Evolutionary conservation across 2,888 invertebrate genomes (phyloP), one percentile per base, ranked within the genome.

Genomic region (Eledona agricola): DNA sequence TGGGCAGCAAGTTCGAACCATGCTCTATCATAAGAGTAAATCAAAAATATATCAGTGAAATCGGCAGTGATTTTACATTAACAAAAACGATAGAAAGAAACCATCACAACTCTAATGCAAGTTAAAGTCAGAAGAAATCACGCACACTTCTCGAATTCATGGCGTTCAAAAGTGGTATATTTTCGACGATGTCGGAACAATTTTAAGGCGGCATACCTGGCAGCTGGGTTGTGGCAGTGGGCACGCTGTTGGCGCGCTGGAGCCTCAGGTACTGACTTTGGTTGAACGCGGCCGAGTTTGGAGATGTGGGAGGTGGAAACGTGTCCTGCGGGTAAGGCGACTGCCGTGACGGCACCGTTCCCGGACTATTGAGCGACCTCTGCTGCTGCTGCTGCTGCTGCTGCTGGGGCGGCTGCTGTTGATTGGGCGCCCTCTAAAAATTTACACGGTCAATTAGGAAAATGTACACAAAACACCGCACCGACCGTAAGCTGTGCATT

Each of bases 401-500:
- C 19, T 81, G 77, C 65, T 70, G 68, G 38, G 61, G 61, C 23
- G 65, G 65, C 16, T 46, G 47, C n/a, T 17, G 42, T 11, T 55
- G 58, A 20, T 31, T 46, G 9, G 69, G 62, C 19, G 69, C 62
- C 63, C 68, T 66, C 67, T 70, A 65, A 62, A 61, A 64, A 60
- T 62, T 62, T 55, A 59, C 57, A 56, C 61, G 55, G 55, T 62
- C n/a, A n/a, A n/a, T n/a, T n/a, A n/a, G n/a, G 19, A 19, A 5
- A 26, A 11, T 10, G 11, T 7, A 26, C 9, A 26, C 9, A 11
- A 2, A 26, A 6, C 6, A 9, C 9, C 9, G 11, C 9, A 81
- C 83, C 83, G 78, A 90, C 90, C 72, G 88, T 87, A 67, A 91
- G 79, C 77, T 91, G 91, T 64, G 90, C 89, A 78, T 88, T 90